These are phyloP conservation scores for Peromyscus aztecus DNA, from an alignment of 2,797 vertebrate species.

Conservation along the genomic window DNA sequence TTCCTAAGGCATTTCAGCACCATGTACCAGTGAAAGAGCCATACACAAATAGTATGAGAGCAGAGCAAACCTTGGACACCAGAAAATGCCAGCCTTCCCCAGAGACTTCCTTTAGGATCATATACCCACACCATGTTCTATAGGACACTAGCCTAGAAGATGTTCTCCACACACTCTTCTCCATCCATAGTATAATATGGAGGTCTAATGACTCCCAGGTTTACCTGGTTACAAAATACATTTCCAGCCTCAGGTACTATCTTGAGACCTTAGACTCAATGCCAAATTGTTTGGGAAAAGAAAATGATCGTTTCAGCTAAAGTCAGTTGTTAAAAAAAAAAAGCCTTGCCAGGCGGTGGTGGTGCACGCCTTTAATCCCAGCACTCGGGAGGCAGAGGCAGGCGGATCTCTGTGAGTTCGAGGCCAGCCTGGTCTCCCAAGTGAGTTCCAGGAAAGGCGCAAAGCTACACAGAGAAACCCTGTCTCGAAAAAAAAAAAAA, in stretches of 20 bases:
- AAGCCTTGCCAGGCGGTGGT: too few relatives aligned
- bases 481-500: constrained; percentile 44
- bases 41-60: background rate
- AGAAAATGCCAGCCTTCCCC: background rate
- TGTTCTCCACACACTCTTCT: background rate
- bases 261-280: background rate
- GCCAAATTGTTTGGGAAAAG: background rate
- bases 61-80: background rate
- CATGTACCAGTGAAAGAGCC: background rate
- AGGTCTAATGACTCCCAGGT: background rate
- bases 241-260: background rate
- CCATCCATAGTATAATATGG: background rate
- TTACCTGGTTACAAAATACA: background rate
- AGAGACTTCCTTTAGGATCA: background rate
- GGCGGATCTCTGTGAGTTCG: too few relatives aligned
- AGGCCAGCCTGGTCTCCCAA: too few relatives aligned
- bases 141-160: background rate
- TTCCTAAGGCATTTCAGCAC: background rate
- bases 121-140: background rate
- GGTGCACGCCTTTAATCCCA: too few relatives aligned
- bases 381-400: too few relatives aligned
- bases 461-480: too few relatives aligned
- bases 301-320: background rate
- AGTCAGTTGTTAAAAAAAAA: background rate
- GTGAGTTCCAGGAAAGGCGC: too few relatives aligned